These are phyloP conservation scores for Ornithoptera priamus DNA, from an alignment of 2,888 invertebrate species.

Conservation along the genomic window DNA sequence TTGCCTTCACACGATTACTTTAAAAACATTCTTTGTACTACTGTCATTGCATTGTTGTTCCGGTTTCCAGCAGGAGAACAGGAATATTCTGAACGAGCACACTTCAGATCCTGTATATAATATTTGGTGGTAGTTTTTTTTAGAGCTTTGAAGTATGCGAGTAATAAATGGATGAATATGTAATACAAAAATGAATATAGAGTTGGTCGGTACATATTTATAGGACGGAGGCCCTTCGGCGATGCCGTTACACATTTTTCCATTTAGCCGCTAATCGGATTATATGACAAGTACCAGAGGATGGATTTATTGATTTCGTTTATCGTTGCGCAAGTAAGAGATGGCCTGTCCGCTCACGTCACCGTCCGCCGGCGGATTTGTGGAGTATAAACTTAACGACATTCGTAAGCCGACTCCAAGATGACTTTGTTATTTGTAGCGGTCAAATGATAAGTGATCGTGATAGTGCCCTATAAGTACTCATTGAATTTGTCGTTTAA, in stretches of 20 bases:
- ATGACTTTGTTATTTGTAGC: slow-evolving; percentile 50
- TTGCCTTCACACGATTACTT: too few relatives aligned
- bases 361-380: slow-evolving; percentile 39
- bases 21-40: too few relatives aligned
- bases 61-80: too few relatives aligned
- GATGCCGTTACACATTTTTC: slow-evolving; percentile 52
- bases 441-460: slow-evolving; percentile 35
- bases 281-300: slow-evolving; percentile 51
- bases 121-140: too few relatives aligned
- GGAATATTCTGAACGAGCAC: too few relatives aligned
- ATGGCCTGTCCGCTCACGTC: slow-evolving; percentile 35
- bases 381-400: slow-evolving; percentile 45
- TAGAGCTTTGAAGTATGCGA: too few relatives aligned
- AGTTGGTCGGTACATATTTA: slow-evolving; percentile 2
- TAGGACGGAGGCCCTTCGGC: not conserved
- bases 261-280: slow-evolving; percentile 72
- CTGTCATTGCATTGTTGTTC: too few relatives aligned
- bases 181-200: not conserved
- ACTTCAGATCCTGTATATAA: too few relatives aligned
- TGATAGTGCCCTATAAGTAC: not conserved
- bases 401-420: slow-evolving; percentile 60
- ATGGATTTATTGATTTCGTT: slow-evolving; percentile 63
- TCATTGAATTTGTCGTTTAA: not conserved
- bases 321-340: slow-evolving; percentile 56
- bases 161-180: not conserved